Evolutionary conservation across 1,140 invertebrate genomes (phyloP).

Genomic region (Portunus trituberculatus): DNA sequence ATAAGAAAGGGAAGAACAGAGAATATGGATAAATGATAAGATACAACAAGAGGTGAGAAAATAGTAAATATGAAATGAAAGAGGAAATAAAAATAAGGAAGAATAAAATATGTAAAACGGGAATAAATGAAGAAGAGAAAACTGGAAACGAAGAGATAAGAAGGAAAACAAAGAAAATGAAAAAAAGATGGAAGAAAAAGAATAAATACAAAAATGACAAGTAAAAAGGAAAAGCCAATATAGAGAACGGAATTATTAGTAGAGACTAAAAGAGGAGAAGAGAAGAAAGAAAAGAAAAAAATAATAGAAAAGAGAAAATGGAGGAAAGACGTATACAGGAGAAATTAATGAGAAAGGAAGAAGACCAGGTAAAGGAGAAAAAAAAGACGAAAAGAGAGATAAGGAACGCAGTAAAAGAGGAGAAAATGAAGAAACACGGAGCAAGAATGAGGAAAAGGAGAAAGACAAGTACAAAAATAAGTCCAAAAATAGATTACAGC

Average conservation of each 20-base stretch:
- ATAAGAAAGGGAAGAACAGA: neutral
- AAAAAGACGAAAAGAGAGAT: neutral
- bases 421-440: neutral
- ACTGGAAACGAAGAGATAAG: neutral
- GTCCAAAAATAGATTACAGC: too few relatives aligned
- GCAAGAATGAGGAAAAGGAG: neutral
- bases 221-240: neutral
- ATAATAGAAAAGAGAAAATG: neutral
- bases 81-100: neutral
- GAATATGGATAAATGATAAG: neutral
- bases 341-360: neutral
- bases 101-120: too few relatives aligned
- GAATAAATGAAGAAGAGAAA: too few relatives aligned
- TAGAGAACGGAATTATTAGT: neutral
- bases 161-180: neutral
- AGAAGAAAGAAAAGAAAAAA: neutral
- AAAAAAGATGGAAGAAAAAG: too few relatives aligned
- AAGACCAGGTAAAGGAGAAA: neutral
- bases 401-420: neutral
- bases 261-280: neutral
- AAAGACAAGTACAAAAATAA: too few relatives aligned
- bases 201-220: neutral
- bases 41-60: neutral
- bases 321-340: too few relatives aligned
- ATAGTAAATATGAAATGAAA: neutral